Percentiles rank a stretch among this genome's conserved stretches.
These are phyloP conservation scores for Clanis bilineata DNA, from an alignment of 2,888 invertebrate genomes.

Conservation along the genomic window DNA sequence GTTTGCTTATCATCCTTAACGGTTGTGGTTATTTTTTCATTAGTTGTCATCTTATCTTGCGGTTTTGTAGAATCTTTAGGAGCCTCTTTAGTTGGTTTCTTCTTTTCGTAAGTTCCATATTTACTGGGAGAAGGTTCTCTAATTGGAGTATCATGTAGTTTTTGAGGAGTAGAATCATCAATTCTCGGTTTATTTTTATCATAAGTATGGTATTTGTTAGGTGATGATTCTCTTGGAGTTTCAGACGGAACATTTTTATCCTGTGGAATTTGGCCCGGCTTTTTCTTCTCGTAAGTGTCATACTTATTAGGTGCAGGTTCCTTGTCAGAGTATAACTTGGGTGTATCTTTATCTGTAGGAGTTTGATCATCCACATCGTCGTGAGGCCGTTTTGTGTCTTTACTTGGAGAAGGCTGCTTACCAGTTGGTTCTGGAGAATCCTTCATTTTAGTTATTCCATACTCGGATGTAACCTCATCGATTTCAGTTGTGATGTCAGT, in stretches of 20 bases:
- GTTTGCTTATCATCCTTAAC: constrained; percentile 26
- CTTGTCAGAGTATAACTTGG: not conserved
- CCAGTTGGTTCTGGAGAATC: constrained; percentile 26
- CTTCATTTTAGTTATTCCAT: not conserved
- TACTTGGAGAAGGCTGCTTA: constrained; percentile 52
- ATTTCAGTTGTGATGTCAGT: not conserved
- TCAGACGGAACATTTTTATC: constrained; percentile 16
- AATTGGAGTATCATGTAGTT: constrained; percentile 8
- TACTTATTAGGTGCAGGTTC: constrained; percentile 23
- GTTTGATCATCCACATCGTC: constrained; percentile 10
- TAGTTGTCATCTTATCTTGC: constrained; percentile 18
- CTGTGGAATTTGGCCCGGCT: constrained; percentile 22
- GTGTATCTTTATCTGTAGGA: constrained; percentile 21
- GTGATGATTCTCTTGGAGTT: constrained; percentile 34
- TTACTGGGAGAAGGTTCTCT: constrained; percentile 18
- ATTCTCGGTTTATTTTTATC: constrained; percentile 36
- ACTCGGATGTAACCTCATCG: not conserved
- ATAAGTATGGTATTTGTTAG: constrained; percentile 44
- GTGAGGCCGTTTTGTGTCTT: constrained; percentile 20
- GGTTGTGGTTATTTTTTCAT: constrained; percentile 3
- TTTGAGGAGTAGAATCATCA: constrained; percentile 11
- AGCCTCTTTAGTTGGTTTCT: constrained; percentile 5
- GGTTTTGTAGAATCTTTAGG: constrained; percentile 19
- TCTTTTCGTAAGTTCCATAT: constrained; percentile 12
- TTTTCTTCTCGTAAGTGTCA: constrained; percentile 33